Percentiles rank a stretch among this genome's conserved stretches.
These are phyloP conservation scores for Psittacula cyanocephala DNA, from an alignment of 2,113 vertebrate genomes.

Conservation along the genomic window DNA sequence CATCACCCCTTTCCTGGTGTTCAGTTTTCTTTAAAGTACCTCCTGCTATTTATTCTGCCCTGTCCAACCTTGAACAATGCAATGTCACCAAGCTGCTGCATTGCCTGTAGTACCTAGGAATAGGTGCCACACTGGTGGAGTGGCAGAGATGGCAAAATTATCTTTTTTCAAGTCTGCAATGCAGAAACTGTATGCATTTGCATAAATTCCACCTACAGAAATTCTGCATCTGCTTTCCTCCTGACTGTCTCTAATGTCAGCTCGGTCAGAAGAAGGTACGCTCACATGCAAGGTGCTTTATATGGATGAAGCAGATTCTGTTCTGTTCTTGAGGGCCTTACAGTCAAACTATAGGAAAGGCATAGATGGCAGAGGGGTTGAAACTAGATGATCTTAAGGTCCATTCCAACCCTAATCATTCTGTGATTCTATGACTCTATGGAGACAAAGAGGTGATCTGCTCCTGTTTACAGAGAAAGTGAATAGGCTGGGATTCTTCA, in stretches of 20 bases:
- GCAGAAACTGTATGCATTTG: background rate
- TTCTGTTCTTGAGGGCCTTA: background rate
- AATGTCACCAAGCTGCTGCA: background rate
- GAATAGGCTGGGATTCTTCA: background rate
- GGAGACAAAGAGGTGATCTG: background rate
- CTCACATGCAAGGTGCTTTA: background rate
- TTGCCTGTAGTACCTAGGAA: background rate
- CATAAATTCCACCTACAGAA: background rate
- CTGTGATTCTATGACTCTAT: background rate
- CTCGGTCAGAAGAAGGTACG: accelerated
- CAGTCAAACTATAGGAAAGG: background rate
- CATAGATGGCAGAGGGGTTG: background rate
- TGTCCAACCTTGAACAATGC: background rate
- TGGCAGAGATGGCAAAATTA: background rate
- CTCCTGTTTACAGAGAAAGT: background rate
- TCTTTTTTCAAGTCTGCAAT: background rate
- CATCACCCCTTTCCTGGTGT: background rate
- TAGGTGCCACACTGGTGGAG: background rate
- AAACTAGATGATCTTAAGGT: background rate
- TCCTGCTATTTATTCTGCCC: background rate
- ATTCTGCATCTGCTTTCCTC: background rate
- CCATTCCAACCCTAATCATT: background rate
- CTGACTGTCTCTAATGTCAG: background rate
- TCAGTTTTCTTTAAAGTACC: background rate
- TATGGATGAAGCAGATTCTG: background rate